Base-by-base conservation (phyloP, 2,113 vertebrate species). In the Varanus komodoensis region DNA sequence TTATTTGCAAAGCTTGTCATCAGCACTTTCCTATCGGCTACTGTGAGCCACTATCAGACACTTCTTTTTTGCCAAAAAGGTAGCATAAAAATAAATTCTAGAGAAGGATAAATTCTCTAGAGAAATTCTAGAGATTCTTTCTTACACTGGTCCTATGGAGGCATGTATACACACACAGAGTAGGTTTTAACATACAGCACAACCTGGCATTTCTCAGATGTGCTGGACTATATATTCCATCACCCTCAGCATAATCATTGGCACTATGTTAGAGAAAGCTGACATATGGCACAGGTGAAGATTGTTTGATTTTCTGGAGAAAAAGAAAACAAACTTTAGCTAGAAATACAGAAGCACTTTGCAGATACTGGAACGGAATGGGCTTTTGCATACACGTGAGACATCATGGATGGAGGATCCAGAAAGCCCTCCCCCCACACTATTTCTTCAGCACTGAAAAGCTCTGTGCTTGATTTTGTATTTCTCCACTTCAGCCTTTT, bases 401-500 rank as follows among this genome's bases (percentile, higher is more conserved):
- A 7, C 34, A 38, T n/a, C 4, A 44, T 23, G 64, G 44, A 69
- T 50, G 44, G 48, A 84, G 2, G 32, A 38, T 74, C 74, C n/a
- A 82, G 12, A 23, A 48, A 27, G 23, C 11, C 17, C 6, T 11
- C 50, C 32, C 52, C 12, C 71, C 73, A 77, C 83, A 44, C 50
- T 0, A 32, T 54, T 19, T n/a, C 82, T 92, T 82, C 68, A 90
- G 8, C 15, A 75, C 32, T 84, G 38, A 92, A 92, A 90, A 82
- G 0, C 3, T n/a, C 4, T 1, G n/a, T 0, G 0, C 57, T 64
- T 73, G 61, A 84, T 93, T 69, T 82, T 93, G 85, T 85, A 57
- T 23, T 93, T 95, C 92, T 34, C 0, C 2, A 25, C 74, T 79
- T 93, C 27, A 69, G 85, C 64, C 75, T 87, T 92, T 93, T 87